phyloP scores from a whole-genome alignment of 2,888 invertebrate species.

The Germaria angustata region DNA sequence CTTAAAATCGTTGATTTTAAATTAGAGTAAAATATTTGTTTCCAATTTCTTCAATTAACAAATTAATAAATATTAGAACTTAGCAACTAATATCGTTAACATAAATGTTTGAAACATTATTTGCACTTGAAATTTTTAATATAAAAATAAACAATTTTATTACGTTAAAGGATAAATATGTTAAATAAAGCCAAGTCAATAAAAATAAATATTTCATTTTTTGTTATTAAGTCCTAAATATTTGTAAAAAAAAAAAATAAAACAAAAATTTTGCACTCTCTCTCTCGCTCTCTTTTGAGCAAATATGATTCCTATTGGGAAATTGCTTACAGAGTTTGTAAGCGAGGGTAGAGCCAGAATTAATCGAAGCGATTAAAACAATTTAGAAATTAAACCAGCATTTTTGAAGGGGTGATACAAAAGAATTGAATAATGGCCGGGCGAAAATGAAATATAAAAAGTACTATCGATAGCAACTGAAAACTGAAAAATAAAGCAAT shows the following conservation, averaged over 20 bases:
- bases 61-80: conserved; percentile 63
- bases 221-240: background rate
- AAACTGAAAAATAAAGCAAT: no score
- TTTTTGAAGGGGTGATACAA: no score
- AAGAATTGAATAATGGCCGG: no score
- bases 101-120: conserved; percentile 67
- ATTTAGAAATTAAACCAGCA: no score
- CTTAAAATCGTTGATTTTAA: background rate
- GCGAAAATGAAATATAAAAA: no score
- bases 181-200: conserved; percentile 14
- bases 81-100: conserved; percentile 65
- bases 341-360: no score
- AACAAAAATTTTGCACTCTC: background rate
- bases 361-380: no score
- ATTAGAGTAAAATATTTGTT: background rate
- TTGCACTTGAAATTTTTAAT: conserved; percentile 67
- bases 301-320: no score
- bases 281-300: conserved; percentile 11
- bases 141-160: conserved; percentile 64
- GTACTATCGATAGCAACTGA: no score
- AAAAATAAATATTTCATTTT: background rate
- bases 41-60: conserved; percentile 36
- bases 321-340: no score
- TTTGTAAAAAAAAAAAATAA: background rate
- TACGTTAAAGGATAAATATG: conserved; percentile 27